Evolutionary conservation across 2,888 invertebrate genomes (phyloP), one percentile per base, ranked within the genome.

Genomic region (Drosophila siamana): DNA sequence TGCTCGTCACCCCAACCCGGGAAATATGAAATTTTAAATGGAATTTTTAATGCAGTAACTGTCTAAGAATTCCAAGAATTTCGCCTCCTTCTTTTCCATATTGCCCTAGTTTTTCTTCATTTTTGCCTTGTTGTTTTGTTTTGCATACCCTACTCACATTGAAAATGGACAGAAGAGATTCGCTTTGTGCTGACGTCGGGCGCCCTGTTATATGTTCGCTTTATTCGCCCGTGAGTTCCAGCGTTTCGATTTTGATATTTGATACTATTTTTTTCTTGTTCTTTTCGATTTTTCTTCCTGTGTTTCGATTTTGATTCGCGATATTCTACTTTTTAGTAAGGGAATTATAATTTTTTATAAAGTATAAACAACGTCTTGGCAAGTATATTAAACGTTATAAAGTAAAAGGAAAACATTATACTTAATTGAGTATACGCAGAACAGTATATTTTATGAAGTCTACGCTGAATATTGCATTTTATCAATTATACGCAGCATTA

Each of bases 21-120:
- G 33, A 33, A 30, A 51, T 60, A 51, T 51, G 28, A 51, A 51
- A 60, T 43, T 51, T 43, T 43, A 60, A 44, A 52, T 44, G 22
- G 52, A 16, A 61, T 43, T 51, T 33, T 41, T 50, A 41, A 59
- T 59, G 16, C 8, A 19, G 7, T 7, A 22, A 28, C 9, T 16
- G 44, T 8, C 9, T 30, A 28, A 19, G 30, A 43, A 33, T 30
- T 30, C 43, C 41, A 22, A 55, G 55, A 33, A 55, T 44, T n/a
- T 2, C 9, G 1, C 13, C 9, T 13, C 2, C 24, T 11, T 9
- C 26, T 26, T 28, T 41, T 4, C 38, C 6, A 22, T 8, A 19
- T 19, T 48, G 4, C n/a, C n/a, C 33, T 33, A 33, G 33, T 33
- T 33, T n/a, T 33, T 5, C 4, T 33, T 33, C n/a, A 15, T 15